A percentile compares a stretch with the other conserved stretches of the same genome.
Conservation (phyloP, 2,797 vertebrate genomes). For the Rhynchotus rufescens region DNA sequence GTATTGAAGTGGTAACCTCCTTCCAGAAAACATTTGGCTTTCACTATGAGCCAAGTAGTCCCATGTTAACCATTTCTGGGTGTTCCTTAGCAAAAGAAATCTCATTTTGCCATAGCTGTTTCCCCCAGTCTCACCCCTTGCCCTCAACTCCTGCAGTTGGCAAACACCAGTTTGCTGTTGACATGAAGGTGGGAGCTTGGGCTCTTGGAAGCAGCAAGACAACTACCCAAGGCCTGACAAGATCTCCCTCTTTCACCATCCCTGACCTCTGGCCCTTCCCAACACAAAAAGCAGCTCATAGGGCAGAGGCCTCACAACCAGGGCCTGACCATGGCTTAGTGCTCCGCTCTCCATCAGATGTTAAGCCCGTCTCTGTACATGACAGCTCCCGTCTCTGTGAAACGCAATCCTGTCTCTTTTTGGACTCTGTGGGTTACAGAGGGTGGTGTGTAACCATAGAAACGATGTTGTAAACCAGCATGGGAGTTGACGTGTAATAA, state of each 20-base stretch:
- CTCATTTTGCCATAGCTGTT: background rate
- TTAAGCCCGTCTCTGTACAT: background rate
- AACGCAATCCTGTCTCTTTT: slow-evolving; percentile 54
- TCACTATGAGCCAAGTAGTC: background rate
- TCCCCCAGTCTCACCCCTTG: background rate
- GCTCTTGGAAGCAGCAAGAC: background rate
- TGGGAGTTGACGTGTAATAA: slow-evolving; percentile 54
- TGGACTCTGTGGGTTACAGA: slow-evolving; percentile 26
- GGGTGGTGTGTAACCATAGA: slow-evolving; percentile 73
- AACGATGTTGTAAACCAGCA: slow-evolving; percentile 58
- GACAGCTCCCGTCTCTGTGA: slow-evolving; percentile 16
- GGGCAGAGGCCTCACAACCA: background rate
- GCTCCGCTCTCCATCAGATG: background rate
- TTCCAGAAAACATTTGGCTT: slow-evolving; percentile 7
- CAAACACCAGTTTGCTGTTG: background rate
- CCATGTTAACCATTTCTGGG: background rate
- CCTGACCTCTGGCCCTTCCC: fast-evolving
- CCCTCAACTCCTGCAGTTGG: background rate
- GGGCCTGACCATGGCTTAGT: background rate
- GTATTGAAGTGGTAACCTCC: background rate
- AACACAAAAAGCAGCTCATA: background rate
- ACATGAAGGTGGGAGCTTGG: background rate
- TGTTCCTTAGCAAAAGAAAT: background rate
- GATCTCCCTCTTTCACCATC: fast-evolving
- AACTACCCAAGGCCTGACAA: fast-evolving